Conservation (phyloP, 2,797 vertebrate genomes). For the Urophycis tenuis region DNA sequence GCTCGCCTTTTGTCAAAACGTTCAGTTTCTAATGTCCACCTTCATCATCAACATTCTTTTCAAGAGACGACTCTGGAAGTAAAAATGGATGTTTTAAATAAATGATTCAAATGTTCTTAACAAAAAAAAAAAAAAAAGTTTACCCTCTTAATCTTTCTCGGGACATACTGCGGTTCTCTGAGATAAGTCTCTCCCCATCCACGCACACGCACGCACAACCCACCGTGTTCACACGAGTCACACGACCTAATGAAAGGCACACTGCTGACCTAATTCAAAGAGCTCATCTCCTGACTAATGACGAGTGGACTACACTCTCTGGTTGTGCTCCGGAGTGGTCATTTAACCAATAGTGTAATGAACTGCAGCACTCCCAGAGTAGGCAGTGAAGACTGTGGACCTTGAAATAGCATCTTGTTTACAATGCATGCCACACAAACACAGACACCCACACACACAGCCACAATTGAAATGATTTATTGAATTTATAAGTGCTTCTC, state of each 20-base stretch:
- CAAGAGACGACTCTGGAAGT: slow-evolving; percentile 49
- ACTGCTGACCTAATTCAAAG: neutral
- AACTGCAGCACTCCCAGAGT: neutral
- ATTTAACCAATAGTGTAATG: neutral
- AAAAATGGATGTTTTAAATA: slow-evolving; percentile 61
- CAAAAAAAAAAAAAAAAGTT: neutral
- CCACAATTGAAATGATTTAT: neutral
- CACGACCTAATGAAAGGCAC: neutral
- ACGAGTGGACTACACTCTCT: neutral
- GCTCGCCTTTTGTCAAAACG: slow-evolving; percentile 20
- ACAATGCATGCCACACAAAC: neutral
- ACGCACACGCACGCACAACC: too few species aligned
- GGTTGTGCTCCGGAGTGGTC: neutral
- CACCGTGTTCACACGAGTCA: neutral
- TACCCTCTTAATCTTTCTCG: neutral
- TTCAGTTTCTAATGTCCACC: slow-evolving; percentile 36
- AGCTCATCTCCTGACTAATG: neutral
- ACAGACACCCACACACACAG: neutral
- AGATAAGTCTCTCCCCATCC: neutral
- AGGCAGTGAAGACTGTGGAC: neutral
- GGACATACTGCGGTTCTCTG: neutral
- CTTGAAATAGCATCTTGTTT: neutral
- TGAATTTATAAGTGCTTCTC: neutral
- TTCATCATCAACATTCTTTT: slow-evolving; percentile 57
- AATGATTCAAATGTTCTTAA: slow-evolving; percentile 27